Evolutionary conservation across 2,113 vertebrate genomes (phyloP), one percentile per base, ranked within the genome.

Genomic region (Neodon shergylaensis): DNA sequence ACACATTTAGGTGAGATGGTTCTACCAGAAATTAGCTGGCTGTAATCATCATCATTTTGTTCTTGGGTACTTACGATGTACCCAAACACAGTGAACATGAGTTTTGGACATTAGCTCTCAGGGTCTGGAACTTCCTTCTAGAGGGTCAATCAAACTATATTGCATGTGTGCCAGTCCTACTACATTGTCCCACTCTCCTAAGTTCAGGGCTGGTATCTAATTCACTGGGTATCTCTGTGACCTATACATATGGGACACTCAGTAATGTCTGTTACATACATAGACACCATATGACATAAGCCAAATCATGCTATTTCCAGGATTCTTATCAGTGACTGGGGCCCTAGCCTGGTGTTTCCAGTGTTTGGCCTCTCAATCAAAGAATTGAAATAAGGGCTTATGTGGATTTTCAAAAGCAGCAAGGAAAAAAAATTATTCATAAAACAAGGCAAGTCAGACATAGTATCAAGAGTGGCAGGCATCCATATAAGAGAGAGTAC

Each of bases 221-320:
- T 7, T 93, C n/a, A 17, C 21, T 22, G 31, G 26, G 58, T 54
- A 31, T 33, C 58, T 36, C 54, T 44, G 77, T 47, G 77, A 1
- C 9, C 17, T 90, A 5, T 13, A 17, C 28, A 19, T 0, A 74
- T n/a, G 7, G 31, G 21, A 6, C 42, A 36, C 21, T 73, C 66
- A 42, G 28, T 17, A 77, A 79, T 33, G 31, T 78, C 66, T 91
- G 12, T 72, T 83, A 72, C 2, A 39, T 54, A 94, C 90, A 52
- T 4, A 65, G 63, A 92, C 89, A 95, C 92, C 86, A 90, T 13
- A 65, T 66, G 61, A 95, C 10, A 63, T 66, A 66, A 85, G 65
- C 44, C 95, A 82, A 85, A 89, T 42, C 49, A 86, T 72, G 54
- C 11, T 13, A 52, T 58, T 86, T 79, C 12, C 7, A 72, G 54